Evolutionary conservation across 2,797 vertebrate genomes (phyloP).

Genomic region (Esox lucius): DNA sequence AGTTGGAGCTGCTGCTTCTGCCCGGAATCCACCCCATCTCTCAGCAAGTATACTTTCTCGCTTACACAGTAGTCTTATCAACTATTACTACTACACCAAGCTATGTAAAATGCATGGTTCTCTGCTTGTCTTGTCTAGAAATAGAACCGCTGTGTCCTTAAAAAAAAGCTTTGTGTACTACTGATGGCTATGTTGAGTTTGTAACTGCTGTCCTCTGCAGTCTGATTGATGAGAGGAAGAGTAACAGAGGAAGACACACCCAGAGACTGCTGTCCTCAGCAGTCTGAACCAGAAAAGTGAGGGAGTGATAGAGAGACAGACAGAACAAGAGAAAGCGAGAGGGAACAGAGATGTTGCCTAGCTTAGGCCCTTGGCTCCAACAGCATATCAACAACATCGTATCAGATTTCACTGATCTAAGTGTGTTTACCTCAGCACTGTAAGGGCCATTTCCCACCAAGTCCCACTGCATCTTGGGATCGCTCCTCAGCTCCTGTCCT

Average conservation of each 20-base stretch:
- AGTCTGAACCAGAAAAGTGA: too few relatives aligned
- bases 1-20: too few relatives aligned
- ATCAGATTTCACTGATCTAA: slow-evolving; percentile 36
- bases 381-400: slow-evolving; percentile 22
- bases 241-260: too few relatives aligned
- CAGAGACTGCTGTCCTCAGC: too few relatives aligned
- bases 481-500: slow-evolving; percentile 39
- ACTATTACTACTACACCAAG: neutral
- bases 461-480: slow-evolving; percentile 50
- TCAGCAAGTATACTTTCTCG: too few relatives aligned
- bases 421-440: slow-evolving; percentile 27
- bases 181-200: too few relatives aligned
- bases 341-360: neutral
- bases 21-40: too few relatives aligned
- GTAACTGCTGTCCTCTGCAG: too few relatives aligned
- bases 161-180: neutral
- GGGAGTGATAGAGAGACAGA: too few relatives aligned
- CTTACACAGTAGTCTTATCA: too few relatives aligned
- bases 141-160: neutral
- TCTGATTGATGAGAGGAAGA: too few relatives aligned
- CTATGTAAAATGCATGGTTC: neutral
- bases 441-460: slow-evolving; percentile 5
- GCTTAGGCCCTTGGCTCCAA: slow-evolving; percentile 27
- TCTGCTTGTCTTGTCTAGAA: slow-evolving; percentile 1
- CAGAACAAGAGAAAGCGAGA: neutral